These are phyloP conservation scores for Lottia gigantea DNA, from an alignment of 2,888 invertebrate species.

Conservation along the genomic window DNA sequence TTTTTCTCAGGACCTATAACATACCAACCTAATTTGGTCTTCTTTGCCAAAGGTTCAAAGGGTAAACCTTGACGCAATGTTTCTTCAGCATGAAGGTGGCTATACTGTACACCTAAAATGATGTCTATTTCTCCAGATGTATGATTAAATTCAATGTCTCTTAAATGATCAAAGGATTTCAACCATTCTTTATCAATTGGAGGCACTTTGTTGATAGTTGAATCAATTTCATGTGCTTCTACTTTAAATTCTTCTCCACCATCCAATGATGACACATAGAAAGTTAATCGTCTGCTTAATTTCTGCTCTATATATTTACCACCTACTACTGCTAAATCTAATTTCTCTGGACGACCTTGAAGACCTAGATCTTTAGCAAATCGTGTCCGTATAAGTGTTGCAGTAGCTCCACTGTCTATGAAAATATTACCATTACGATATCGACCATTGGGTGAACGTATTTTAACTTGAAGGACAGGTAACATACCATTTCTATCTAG, in stretches of 20 bases:
- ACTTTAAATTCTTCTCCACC: conserved; percentile 20
- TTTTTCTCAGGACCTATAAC: conserved; percentile 19
- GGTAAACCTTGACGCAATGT: conserved; percentile 15
- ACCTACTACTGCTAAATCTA: conserved; percentile 3
- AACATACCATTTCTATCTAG: conserved; percentile 18
- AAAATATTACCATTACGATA: conserved; percentile 17
- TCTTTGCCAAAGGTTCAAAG: conserved; percentile 21
- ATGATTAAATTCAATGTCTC: conserved; percentile 9
- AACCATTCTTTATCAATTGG: conserved; percentile 16
- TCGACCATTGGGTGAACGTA: conserved; percentile 19
- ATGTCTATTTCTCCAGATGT: conserved; percentile 17
- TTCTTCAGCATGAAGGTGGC: conserved; percentile 21
- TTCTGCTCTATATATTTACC: not conserved
- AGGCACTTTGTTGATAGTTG: conserved; percentile 19
- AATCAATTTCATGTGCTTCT: conserved; percentile 22
- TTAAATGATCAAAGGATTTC: not conserved
- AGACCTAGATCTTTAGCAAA: not conserved
- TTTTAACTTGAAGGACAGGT: conserved; percentile 15
- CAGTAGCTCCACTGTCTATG: conserved; percentile 21
- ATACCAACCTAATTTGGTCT: conserved; percentile 22
- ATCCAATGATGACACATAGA: conserved; percentile 16
- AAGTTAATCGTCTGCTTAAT: conserved; percentile 13
- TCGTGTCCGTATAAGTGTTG: conserved; percentile 13
- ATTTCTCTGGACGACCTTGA: not conserved
- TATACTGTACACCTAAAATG: conserved; percentile 23